phyloP scores from a whole-genome alignment of 2,888 invertebrate genomes.

The Suillia variegata region DNA sequence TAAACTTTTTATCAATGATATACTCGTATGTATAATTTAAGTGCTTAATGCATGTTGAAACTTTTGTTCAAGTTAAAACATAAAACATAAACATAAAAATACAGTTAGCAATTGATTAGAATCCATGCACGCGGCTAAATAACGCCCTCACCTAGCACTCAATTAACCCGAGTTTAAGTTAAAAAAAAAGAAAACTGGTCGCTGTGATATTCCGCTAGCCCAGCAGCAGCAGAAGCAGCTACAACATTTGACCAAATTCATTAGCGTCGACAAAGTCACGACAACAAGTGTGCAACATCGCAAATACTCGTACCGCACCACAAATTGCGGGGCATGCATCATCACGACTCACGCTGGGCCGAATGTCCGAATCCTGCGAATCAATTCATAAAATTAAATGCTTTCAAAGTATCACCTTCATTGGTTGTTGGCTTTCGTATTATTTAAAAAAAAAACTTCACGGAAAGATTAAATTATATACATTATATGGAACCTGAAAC shows the following conservation, averaged over 20 bases:
- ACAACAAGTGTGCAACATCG: constrained; percentile 59
- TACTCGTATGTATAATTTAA: too few species aligned
- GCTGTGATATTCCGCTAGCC: constrained; percentile 15
- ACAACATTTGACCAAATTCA: constrained; percentile 57
- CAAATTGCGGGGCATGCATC: constrained; percentile 67
- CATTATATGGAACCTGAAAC: too few species aligned
- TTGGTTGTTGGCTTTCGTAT: too few species aligned
- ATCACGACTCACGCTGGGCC: constrained; percentile 74
- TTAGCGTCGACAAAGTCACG: constrained; percentile 61
- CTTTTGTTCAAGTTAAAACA: too few species aligned
- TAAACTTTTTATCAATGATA: too few species aligned
- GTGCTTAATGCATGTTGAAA: too few species aligned
- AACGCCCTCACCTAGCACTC: constrained; percentile 49
- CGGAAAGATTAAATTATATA: too few species aligned
- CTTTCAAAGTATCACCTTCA: too few species aligned
- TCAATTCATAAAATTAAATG: too few species aligned
- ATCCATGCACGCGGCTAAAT: constrained; percentile 34
- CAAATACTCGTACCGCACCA: constrained; percentile 55
- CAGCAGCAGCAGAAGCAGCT: constrained; percentile 24
- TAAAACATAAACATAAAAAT: too few species aligned
- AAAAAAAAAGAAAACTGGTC: constrained; percentile 34
- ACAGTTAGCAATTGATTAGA: constrained; percentile 24
- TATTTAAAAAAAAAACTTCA: too few species aligned
- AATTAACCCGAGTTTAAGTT: constrained; percentile 55
- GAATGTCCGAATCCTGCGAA: too few species aligned